Conservation (phyloP, 2,113 vertebrate species). For the Zosterops pallidus region DNA sequence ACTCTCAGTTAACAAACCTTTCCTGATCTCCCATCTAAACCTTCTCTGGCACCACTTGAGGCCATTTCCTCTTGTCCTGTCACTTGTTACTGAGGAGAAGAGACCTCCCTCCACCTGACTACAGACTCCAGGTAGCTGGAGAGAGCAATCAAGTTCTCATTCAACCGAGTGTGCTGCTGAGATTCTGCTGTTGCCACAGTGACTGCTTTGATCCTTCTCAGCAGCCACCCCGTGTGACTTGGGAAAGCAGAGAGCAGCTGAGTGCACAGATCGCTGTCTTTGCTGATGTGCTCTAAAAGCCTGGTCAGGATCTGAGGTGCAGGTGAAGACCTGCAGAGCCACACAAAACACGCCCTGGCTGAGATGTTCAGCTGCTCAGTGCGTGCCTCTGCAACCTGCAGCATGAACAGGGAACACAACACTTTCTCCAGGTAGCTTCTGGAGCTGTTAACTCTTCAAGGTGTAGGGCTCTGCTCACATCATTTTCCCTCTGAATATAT, state of each 20-base stretch:
- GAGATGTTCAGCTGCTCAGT: neutral
- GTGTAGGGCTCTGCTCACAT: neutral
- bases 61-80: neutral
- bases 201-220: constrained; percentile 49
- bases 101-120: neutral
- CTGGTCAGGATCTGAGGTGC: neutral
- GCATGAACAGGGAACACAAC: neutral
- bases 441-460: neutral
- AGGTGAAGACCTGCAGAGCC: neutral
- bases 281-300: neutral
- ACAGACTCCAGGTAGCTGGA: neutral
- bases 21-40: neutral
- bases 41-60: neutral
- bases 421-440: neutral
- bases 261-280: neutral
- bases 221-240: neutral
- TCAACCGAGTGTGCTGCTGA: constrained; percentile 7
- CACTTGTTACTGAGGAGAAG: neutral
- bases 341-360: neutral
- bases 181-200: constrained; percentile 32
- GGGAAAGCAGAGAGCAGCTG: neutral
- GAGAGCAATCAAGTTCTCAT: neutral
- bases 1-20: neutral
- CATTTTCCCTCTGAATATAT: neutral
- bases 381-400: neutral